Conservation (phyloP, 2,113 vertebrate genomes). For the Sebastes fasciatus region DNA sequence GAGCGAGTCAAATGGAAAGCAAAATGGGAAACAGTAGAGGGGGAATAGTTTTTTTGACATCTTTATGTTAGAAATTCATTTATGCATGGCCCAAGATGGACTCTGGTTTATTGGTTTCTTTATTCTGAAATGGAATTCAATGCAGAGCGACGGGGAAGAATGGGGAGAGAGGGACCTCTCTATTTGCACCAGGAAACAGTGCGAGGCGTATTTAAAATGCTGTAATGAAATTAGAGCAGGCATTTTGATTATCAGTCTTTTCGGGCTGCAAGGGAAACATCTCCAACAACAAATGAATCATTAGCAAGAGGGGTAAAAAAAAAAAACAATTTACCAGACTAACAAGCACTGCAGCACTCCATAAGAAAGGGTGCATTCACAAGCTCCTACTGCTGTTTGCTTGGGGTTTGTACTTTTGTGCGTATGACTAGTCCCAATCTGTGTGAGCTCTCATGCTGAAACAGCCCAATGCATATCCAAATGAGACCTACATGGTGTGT, state of each 20-base stretch:
- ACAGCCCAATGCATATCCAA: constrained; percentile 37
- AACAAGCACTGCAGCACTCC: constrained; percentile 54
- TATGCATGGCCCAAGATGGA: constrained; percentile 53
- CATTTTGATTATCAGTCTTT: constrained; percentile 53
- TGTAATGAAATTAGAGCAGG: constrained; percentile 59
- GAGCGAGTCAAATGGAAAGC: constrained; percentile 36
- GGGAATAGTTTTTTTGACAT: constrained; percentile 51
- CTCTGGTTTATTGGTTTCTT: constrained; percentile 58
- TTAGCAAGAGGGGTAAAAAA: constrained; percentile 34
- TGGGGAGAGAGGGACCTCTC: neutral
- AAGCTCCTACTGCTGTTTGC: constrained; percentile 34
- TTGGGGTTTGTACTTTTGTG: constrained; percentile 5
- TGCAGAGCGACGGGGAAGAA: neutral
- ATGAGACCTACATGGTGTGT: constrained; percentile 14
- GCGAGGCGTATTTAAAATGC: constrained; percentile 42
- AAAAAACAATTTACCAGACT: constrained; percentile 39
- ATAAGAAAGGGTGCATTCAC: constrained; percentile 20
- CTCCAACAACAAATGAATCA: constrained; percentile 59
- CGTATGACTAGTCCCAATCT: constrained; percentile 21
- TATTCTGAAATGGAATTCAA: constrained; percentile 40
- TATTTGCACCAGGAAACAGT: constrained; percentile 42
- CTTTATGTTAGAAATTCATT: constrained; percentile 63
- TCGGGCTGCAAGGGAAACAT: constrained; percentile 57
- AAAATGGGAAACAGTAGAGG: constrained; percentile 46
- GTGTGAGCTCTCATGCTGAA: constrained; percentile 24